These are phyloP conservation scores for Talpa occidentalis DNA, from an alignment of 2,113 vertebrate species.

Conservation along the genomic window DNA sequence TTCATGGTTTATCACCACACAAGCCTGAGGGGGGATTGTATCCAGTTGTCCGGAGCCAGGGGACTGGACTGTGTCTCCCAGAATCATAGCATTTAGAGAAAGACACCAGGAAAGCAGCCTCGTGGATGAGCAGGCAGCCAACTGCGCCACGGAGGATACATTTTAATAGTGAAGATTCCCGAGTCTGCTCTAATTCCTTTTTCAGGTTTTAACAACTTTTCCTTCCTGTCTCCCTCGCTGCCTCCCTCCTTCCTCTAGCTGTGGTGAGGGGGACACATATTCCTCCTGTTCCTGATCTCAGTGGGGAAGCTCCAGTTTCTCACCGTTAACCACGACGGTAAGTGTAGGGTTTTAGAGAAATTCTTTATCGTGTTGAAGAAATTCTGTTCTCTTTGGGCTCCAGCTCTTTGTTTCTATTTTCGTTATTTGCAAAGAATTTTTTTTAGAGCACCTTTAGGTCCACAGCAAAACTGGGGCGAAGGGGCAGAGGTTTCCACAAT, in stretches of 20 bases:
- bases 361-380: neutral
- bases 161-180: neutral
- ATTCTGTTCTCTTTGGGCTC: neutral
- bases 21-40: neutral
- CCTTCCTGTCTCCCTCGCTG: neutral
- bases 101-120: neutral
- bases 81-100: neutral
- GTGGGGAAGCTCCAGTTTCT: neutral
- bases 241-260: neutral
- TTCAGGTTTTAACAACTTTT: neutral
- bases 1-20: neutral
- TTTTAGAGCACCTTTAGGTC: neutral
- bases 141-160: neutral
- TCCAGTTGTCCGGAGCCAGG: neutral
- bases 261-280: neutral
- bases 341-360: neutral
- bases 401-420: neutral
- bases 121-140: accelerated
- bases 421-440: neutral
- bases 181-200: neutral
- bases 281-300: neutral
- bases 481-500: neutral
- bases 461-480: neutral
- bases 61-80: no score
- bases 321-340: no score